Evolutionary conservation across 2,888 invertebrate species (phyloP), one percentile per base, ranked within the genome.

Genomic region (Aphelenchoides bicaudatus): DNA sequence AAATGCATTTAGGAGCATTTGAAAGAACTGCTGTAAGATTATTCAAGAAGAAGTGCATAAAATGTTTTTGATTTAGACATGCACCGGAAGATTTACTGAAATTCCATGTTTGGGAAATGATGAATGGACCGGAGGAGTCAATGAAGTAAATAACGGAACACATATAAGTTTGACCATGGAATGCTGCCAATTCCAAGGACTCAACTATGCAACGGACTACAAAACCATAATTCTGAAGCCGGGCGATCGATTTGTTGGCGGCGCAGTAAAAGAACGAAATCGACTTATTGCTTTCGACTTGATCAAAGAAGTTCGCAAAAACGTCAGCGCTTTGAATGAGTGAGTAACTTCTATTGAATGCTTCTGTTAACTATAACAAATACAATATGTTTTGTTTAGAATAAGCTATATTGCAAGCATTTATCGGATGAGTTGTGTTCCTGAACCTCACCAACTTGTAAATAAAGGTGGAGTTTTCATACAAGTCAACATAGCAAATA

Each of bases 291-390:
- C 68, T 5, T 75, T 72, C 51, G 75, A 75, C 62, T 49, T 75
- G n/a, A 62, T 75, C 50, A 75, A 75, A 52, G 75, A 75, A 54
- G 63, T 75, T 19, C 58, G 70, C 39, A 75, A 73, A 52, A 74
- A 71, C 39, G 69, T 74, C 23, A 66, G 64, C 6, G 62, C 67
- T 27, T 62, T 67, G 19, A 71, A 72, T 49, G 56, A 56, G 71
- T 66, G 39, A 55, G 61, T 21, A 57, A 2, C 25, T 60, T 39
- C 10, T 13, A 2, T 28, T 39, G 5, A 51, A 8, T 31, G 5
- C 8, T 48, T 6, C 25, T 48, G 5, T 31, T 30, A 48, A 39
- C n/a, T 59, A 13, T 8, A 25, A 19, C 19, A 5, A 16, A 10
- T n/a, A 55, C 27, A 23, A 29, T 3, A 8, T 19, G 30, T 57